Evolutionary conservation across 2,888 invertebrate species (phyloP).

Genomic region (Acronicta psi): DNA sequence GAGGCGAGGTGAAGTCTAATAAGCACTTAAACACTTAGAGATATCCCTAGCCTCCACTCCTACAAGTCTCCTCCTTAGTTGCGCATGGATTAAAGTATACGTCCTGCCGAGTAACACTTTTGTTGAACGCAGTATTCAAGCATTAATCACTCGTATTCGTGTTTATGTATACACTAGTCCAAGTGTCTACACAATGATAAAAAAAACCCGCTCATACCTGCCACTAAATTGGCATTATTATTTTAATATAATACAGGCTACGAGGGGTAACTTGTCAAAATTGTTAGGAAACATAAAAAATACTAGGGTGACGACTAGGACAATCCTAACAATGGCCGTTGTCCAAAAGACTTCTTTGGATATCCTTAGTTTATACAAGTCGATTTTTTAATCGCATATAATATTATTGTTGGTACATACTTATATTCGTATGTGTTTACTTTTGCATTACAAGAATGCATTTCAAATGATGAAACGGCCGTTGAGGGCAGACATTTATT

Average conservation of each 20-base stretch:
- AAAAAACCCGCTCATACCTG: constrained; percentile 18
- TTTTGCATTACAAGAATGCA: background rate
- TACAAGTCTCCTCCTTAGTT: constrained; percentile 59
- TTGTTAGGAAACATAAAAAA: background rate
- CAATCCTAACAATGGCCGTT: constrained; percentile 28
- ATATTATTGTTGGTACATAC: too few relatives aligned
- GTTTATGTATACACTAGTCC: constrained; percentile 24
- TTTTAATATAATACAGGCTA: accelerated
- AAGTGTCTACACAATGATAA: constrained; percentile 16
- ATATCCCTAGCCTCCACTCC: constrained; percentile 60
- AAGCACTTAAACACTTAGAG: constrained; percentile 68
- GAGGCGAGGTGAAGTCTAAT: constrained; percentile 76
- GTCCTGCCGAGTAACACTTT: constrained; percentile 35
- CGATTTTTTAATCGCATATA: too few relatives aligned
- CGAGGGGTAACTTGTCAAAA: background rate
- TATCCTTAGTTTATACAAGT: too few relatives aligned
- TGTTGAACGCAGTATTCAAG: constrained; percentile 54
- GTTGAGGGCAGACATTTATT: constrained; percentile 21
- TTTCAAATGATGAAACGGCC: constrained; percentile 9
- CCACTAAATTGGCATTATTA: background rate
- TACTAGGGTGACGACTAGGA: constrained; percentile 6
- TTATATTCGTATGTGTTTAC: too few relatives aligned
- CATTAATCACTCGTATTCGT: constrained; percentile 53
- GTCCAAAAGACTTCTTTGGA: background rate
- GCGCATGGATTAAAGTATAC: constrained; percentile 62